Evolutionary conservation across 2,888 invertebrate genomes (phyloP), one percentile per base, ranked within the genome.

Genomic region (Noctua janthe): DNA sequence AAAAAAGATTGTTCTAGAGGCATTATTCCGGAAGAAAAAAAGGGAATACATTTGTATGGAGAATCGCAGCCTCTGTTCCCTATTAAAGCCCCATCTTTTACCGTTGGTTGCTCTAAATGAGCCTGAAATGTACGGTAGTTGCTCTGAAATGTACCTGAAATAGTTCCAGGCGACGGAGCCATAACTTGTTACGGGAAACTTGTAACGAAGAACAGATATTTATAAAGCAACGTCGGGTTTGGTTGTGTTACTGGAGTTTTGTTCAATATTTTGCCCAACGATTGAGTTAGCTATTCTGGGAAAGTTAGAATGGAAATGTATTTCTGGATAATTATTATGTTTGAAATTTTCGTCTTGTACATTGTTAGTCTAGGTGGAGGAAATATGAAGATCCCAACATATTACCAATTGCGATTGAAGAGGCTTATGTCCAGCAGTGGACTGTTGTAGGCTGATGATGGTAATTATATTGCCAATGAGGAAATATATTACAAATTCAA

Each of bases 191-290:
- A 71, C 73, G 67, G 73, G 78, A 82, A 86, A 84, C 76, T 84
- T 74, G 78, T 80, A 87, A 83, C 83, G 23, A 47, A 74, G 80
- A 86, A 87, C 75, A 81, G 80, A 71, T 89, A 89, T 87, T 83
- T 83, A 84, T 87, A 83, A 85, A 43, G 43, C 29, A 49, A 49
- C 15, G 54, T 35, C 2, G 17, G 23, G 13, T 71, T n/a, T 20
- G 43, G 83, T 62, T 17, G 11, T 7, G 29, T 80, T 47, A 17
- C 39, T 6, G 39, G 64, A 49, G 23, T 66, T 66, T 66, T 10
- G 64, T 29, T 29, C 35, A 54, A n/a, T 20, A 11, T 47, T 80
- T 43, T 20, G 23, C 10, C 6, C 23, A 35, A 20, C 15, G 35
- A 23, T 64, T 35, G 17, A n/a, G 0, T 67, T 35, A n/a, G 23